Base-by-base conservation (phyloP, 1,140 invertebrate species). In the Euura saliciscinereae region DNA sequence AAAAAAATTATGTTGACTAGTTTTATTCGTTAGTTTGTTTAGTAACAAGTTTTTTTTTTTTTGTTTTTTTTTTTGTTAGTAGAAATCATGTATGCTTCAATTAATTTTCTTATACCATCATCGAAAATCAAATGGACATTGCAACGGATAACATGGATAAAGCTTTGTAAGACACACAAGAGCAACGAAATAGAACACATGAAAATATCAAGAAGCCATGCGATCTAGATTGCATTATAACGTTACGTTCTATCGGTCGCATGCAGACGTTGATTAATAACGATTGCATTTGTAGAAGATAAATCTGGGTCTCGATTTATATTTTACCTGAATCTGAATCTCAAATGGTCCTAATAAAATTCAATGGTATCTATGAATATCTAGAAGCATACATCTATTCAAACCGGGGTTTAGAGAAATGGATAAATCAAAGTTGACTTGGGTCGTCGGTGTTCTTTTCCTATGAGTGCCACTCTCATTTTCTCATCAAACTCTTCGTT, bases 371-470 rank as follows among this genome's bases (percentile, higher is more conserved):
- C n/a, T n/a, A n/a, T n/a, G 28, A 28, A 28, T 28, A 28, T 28
- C 28, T 28, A 28, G 28, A 28, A 28, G 28, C 28, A 28, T 28
- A 28, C 28, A 28, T 28, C 28, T 28, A 28, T 28, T 28, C 28
- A 28, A 28, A 28, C 28, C 28, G 28, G 28, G 28, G 28, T 28
- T 28, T 28, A 28, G 28, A 28, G 28, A 28, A 28, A 28, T 28
- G 1, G 28, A 28, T 28, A 28, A 28, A 28, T 28, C 28, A 69
- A 4, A 8, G 71, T 68, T 80, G 91, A 90, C 91, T 88, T 91
- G 90, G 91, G 91, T 86, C 87, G 86, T 78, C 87, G 84, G 73
- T 90, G 89, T 73, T 88, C 85, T 77, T 91, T 28, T 28, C 28
- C 28, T 28, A 28, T 28, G 28, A 28, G 28, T 28, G 28, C 28